These are phyloP conservation scores for Leptobrachium leishanense DNA, from an alignment of 2,113 vertebrate species.

Conservation along the genomic window DNA sequence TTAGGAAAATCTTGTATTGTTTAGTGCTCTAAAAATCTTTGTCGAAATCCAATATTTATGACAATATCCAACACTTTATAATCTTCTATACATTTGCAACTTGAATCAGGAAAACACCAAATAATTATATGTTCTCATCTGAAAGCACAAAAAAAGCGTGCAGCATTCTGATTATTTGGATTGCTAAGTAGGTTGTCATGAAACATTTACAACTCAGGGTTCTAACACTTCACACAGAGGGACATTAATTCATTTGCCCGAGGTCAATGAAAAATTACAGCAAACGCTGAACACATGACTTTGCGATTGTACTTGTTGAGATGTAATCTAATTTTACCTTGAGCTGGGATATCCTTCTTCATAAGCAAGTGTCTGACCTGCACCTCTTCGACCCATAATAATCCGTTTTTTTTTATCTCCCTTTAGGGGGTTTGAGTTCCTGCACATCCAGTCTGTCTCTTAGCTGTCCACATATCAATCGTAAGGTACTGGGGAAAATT, in stretches of 20 bases:
- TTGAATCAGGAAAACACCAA: too few relatives aligned
- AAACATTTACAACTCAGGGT: too few relatives aligned
- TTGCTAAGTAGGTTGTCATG: too few relatives aligned
- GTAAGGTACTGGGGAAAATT: constrained; percentile 42
- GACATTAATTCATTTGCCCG: constrained; percentile 21
- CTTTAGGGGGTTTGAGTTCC: constrained; percentile 40
- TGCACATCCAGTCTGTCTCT: constrained; percentile 46
- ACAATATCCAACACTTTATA: too few relatives aligned
- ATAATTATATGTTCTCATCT: too few relatives aligned
- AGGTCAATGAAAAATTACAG: constrained; percentile 25
- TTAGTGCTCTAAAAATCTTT: too few relatives aligned
- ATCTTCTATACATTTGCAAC: too few relatives aligned
- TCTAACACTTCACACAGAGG: neutral
- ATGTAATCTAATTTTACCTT: constrained; percentile 46
- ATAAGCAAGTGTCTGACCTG: constrained; percentile 42
- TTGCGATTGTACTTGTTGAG: constrained; percentile 44
- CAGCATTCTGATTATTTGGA: too few relatives aligned
- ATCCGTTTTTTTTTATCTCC: constrained; percentile 33
- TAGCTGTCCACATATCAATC: constrained; percentile 36
- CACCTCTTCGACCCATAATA: constrained; percentile 41
- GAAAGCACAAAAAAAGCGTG: too few relatives aligned
- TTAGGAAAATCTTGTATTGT: too few relatives aligned
- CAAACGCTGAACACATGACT: constrained; percentile 35
- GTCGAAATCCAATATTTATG: too few relatives aligned
- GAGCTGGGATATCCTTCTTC: constrained; percentile 48